phyloP scores from a whole-genome alignment of 2,888 invertebrate genomes.

The Noctua comes region DNA sequence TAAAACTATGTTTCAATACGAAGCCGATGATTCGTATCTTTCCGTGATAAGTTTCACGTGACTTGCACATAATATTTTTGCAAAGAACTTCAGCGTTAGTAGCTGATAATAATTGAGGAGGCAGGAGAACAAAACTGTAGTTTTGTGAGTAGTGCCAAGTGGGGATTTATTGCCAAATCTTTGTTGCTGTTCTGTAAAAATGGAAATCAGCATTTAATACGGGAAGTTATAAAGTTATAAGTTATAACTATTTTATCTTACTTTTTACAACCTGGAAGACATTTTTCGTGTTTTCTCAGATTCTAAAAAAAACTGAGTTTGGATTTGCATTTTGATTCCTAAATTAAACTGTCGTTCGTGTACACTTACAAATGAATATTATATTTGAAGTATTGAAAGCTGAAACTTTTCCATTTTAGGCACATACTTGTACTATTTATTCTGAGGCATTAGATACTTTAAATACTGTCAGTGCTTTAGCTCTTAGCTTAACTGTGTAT shows the following conservation, averaged over 20 bases:
- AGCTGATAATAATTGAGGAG: not conserved
- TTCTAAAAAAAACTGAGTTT: not conserved
- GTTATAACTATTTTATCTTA: not conserved
- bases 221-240: too few relatives aligned
- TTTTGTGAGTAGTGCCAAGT: not conserved
- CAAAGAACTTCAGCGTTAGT: not conserved
- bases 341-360: not conserved
- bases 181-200: not conserved
- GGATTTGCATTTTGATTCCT: not conserved
- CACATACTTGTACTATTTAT: too few relatives aligned
- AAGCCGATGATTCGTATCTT: not conserved
- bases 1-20: not conserved
- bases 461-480: not conserved
- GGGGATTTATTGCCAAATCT: not conserved
- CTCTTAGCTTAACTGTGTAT: not conserved
- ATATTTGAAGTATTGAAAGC: not conserved
- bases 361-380: not conserved
- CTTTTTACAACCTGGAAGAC: not conserved
- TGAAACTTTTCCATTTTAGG: not conserved
- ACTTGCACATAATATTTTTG: slow-evolving; percentile 14
- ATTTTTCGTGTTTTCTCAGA: not conserved
- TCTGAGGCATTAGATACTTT: not conserved
- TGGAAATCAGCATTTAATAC: not conserved
- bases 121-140: not conserved
- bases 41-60: slow-evolving; percentile 5